These are phyloP conservation scores for Sus cebifrons DNA, from an alignment of 2,797 vertebrate genomes.

Conservation along the genomic window DNA sequence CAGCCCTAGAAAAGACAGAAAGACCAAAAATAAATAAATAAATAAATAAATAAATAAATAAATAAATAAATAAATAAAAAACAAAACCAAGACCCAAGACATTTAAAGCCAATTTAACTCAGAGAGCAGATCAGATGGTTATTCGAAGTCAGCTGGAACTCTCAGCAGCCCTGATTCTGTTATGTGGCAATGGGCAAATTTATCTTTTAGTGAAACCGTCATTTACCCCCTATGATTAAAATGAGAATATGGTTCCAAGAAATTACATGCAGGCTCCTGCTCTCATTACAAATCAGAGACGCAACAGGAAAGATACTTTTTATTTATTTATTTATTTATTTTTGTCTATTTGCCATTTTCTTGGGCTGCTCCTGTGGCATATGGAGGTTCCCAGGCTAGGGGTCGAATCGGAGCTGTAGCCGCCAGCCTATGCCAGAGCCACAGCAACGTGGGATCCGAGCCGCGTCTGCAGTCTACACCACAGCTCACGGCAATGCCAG, in stretches of 20 bases:
- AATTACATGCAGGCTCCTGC: not conserved
- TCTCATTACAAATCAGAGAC: not conserved
- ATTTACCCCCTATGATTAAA: not conserved
- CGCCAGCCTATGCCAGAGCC: too few relatives aligned
- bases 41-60: too few relatives aligned
- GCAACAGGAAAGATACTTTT: not conserved
- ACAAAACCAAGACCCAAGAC: not conserved
- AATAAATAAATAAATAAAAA: too few relatives aligned
- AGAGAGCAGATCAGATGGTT: not conserved
- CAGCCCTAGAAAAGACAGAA: too few relatives aligned
- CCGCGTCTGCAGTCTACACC: too few relatives aligned
- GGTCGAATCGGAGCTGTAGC: too few relatives aligned
- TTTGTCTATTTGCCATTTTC: too few relatives aligned
- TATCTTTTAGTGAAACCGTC: not conserved
- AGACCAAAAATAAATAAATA: too few relatives aligned
- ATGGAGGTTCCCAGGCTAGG: too few relatives aligned
- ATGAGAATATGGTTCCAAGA: not conserved
- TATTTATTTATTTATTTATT: not conserved
- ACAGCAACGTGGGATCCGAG: too few relatives aligned
- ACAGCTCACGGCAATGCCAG: too few relatives aligned
- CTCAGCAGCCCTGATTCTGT: not conserved
- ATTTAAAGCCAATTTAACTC: conserved; percentile 1
- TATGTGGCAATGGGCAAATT: not conserved
- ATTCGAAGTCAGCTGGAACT: not conserved
- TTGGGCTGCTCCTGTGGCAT: too few relatives aligned